These are phyloP conservation scores for Pitta sordida DNA, from an alignment of 2,113 vertebrate species.

Conservation along the genomic window DNA sequence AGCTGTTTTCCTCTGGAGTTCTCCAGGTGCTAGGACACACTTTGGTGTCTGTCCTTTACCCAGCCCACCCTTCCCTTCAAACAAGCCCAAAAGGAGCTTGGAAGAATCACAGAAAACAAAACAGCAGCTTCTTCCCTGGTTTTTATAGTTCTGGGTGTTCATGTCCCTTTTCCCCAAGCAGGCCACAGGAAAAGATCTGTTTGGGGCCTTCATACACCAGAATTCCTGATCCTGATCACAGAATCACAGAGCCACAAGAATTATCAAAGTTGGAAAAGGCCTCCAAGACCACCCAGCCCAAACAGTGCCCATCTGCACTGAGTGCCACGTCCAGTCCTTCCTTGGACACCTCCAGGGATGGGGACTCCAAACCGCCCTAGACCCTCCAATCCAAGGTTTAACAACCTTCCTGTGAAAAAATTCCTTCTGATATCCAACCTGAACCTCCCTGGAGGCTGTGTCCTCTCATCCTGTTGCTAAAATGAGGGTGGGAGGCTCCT, in stretches of 20 bases:
- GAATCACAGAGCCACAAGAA: background rate
- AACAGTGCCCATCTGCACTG: too few relatives aligned
- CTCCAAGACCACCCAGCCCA: background rate
- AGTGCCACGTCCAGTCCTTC: background rate
- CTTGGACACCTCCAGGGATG: background rate
- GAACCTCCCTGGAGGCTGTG: background rate
- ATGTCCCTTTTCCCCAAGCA: accelerated
- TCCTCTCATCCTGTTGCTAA: background rate
- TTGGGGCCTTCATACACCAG: accelerated
- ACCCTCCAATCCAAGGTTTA: accelerated
- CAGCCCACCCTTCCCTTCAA: background rate
- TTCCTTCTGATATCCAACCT: background rate
- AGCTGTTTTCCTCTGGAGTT: background rate
- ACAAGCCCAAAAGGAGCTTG: background rate
- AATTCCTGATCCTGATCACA: accelerated
- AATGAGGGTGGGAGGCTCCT: background rate
- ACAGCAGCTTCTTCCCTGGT: accelerated
- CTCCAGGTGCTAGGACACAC: background rate
- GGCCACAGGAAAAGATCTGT: background rate
- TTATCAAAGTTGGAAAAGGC: accelerated
- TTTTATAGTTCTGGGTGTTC: background rate
- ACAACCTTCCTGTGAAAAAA: background rate
- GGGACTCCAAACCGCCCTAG: background rate
- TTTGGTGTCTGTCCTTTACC: background rate
- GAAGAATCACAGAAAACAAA: background rate